Conservation (phyloP, 1,140 invertebrate species). For the Lordiphosa collinella region DNA sequence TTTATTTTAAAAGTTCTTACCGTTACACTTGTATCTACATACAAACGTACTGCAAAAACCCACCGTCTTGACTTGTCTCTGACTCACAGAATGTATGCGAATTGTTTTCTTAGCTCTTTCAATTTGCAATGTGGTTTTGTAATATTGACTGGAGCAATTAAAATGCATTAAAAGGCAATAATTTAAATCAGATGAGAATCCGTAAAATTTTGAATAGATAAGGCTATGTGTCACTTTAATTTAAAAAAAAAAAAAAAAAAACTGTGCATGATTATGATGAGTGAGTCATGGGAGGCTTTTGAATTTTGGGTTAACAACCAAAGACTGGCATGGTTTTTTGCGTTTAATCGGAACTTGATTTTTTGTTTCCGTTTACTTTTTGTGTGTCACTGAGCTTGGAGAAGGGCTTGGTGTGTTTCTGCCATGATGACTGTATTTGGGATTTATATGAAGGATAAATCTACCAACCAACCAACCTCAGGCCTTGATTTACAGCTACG, state of each 20-base stretch:
- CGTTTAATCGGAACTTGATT: no score
- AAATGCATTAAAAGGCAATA: conserved; percentile 33
- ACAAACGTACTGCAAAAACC: background rate
- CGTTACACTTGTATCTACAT: background rate
- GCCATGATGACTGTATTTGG: conserved; percentile 34
- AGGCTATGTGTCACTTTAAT: no score
- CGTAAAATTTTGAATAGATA: no score
- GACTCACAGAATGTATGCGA: conserved; percentile 20
- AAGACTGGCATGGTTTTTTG: no score
- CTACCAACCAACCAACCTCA: conserved; percentile 1
- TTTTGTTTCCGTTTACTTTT: no score
- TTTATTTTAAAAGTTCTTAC: conserved; percentile 7
- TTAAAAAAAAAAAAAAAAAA: no score
- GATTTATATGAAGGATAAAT: conserved; percentile 34
- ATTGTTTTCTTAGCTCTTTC: background rate
- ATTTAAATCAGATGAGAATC: background rate
- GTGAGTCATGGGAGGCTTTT: conserved; percentile 38
- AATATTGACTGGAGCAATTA: conserved; percentile 9
- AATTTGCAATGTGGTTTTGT: background rate
- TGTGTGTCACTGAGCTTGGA: no score
- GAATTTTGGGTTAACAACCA: background rate
- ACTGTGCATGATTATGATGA: conserved; percentile 5
- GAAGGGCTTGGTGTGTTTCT: conserved; percentile 3
- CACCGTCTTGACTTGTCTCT: conserved; percentile 7
- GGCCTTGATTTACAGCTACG: conserved; percentile 34